Conservation (phyloP, 2,797 vertebrate genomes). For the Lagorchestes hirsutus region DNA sequence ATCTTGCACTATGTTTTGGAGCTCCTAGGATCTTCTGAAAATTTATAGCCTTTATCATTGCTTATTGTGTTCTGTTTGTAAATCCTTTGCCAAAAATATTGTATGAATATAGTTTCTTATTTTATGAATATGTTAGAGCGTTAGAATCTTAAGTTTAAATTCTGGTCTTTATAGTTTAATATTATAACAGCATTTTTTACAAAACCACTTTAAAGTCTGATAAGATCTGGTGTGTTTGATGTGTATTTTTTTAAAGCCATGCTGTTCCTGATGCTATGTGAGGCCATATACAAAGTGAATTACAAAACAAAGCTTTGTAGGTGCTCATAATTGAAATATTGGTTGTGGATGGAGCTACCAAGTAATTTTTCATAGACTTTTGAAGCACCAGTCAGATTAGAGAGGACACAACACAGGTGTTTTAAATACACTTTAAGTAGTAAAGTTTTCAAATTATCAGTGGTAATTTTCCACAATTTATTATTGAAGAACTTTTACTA, state of each 20-base stretch:
- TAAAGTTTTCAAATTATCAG: not conserved
- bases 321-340: not conserved
- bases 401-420: not conserved
- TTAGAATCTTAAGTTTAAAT: not conserved
- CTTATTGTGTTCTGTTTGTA: not conserved
- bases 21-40: not conserved
- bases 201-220: not conserved
- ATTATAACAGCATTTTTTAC: not conserved
- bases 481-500: not conserved
- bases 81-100: not conserved
- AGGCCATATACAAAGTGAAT: not conserved
- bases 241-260: not conserved
- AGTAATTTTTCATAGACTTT: not conserved
- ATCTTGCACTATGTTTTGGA: not conserved
- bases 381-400: not conserved
- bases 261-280: not conserved
- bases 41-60: not conserved
- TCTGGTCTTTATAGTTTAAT: not conserved
- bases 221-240: not conserved
- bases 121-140: not conserved
- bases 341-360: not conserved
- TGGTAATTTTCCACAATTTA: not conserved
- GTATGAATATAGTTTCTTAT: not conserved
- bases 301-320: not conserved
- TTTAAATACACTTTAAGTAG: not conserved